Percentiles rank a stretch among this genome's conserved stretches.
phyloP scores from a whole-genome alignment of 2,888 invertebrate species.

The Sinopyrophorus schimmeli region DNA sequence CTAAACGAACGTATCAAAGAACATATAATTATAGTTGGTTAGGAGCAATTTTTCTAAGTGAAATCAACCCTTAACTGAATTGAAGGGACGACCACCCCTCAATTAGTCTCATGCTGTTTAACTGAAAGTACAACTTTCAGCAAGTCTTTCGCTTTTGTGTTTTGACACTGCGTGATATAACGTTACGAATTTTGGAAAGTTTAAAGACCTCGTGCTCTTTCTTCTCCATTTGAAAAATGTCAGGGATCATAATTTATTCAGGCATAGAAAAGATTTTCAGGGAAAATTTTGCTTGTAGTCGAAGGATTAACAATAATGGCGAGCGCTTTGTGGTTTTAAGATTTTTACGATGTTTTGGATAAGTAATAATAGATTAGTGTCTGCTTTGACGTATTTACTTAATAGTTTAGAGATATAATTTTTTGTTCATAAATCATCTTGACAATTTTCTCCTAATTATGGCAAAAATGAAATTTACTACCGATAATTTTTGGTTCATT shows the following conservation, averaged over 20 bases:
- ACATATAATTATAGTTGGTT: not conserved
- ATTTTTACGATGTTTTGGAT: slow-evolving; percentile 10
- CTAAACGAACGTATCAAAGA: not conserved
- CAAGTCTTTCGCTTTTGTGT: too few relatives aligned
- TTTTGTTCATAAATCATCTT: too few relatives aligned
- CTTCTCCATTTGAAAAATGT: too few relatives aligned
- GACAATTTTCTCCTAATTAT: too few relatives aligned
- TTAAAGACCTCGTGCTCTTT: too few relatives aligned
- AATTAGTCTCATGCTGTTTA: slow-evolving; percentile 13
- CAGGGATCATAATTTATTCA: too few relatives aligned
- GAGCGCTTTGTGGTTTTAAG: slow-evolving; percentile 3
- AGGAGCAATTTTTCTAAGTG: not conserved
- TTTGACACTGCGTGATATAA: too few relatives aligned
- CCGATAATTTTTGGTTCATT: too few relatives aligned
- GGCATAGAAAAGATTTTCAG: not conserved
- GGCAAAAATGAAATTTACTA: too few relatives aligned
- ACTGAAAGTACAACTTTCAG: not conserved
- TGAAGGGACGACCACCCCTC: slow-evolving; percentile 6
- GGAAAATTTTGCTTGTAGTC: slow-evolving; percentile 8
- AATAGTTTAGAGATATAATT: too few relatives aligned
- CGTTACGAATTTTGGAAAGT: too few relatives aligned
- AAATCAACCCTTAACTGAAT: slow-evolving; percentile 1
- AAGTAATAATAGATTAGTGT: slow-evolving; percentile 10
- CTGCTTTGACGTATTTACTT: not conserved
- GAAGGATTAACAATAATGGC: slow-evolving; percentile 9